Percentiles rank a stretch among this genome's conserved stretches.
Conservation (phyloP, 2,888 invertebrate species). For the Aspidiotus rigidus region DNA sequence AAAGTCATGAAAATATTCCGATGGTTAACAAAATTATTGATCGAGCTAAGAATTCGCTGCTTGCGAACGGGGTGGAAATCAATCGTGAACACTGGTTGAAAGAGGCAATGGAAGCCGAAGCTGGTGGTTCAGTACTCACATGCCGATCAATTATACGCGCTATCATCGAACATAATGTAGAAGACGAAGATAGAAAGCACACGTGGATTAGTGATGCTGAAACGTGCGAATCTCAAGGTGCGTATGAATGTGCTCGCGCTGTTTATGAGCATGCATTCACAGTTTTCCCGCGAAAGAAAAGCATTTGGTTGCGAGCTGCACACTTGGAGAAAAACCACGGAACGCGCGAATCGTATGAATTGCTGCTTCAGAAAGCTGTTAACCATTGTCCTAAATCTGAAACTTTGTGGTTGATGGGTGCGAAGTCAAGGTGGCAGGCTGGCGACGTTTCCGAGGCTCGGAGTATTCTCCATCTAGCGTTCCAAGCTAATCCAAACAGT, state of each 20-base stretch:
- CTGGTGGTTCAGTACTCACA: conserved; percentile 84
- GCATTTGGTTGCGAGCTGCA: conserved; percentile 94
- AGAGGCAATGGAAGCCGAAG: conserved; percentile 96
- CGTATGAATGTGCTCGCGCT: conserved; percentile 90
- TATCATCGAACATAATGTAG: conserved; percentile 87
- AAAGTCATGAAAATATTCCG: conserved; percentile 86
- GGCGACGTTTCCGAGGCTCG: conserved; percentile 93
- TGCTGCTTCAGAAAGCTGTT: conserved; percentile 83
- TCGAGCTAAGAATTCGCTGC: conserved; percentile 77
- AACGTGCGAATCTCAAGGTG: conserved; percentile 78
- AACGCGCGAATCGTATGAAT: conserved; percentile 79
- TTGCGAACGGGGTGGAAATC: conserved; percentile 94
- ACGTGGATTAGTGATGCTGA: conserved; percentile 99
- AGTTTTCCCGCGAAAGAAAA: conserved; percentile 90
- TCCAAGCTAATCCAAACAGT: conserved; percentile 97
- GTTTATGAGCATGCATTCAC: conserved; percentile 88
- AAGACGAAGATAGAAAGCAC: conserved; percentile 95
- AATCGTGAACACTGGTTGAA: conserved; percentile 98
- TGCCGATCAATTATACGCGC: conserved; percentile 82
- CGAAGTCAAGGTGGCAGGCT: conserved; percentile 97
- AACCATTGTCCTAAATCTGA: conserved; percentile 96
- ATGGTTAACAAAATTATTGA: conserved; percentile 92
- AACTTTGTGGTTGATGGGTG: conserved; percentile 98
- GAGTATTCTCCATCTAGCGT: conserved; percentile 87
- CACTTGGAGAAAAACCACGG: conserved; percentile 96